phyloP scores from a whole-genome alignment of 2,888 invertebrate genomes.

The Machimus atricapillus region DNA sequence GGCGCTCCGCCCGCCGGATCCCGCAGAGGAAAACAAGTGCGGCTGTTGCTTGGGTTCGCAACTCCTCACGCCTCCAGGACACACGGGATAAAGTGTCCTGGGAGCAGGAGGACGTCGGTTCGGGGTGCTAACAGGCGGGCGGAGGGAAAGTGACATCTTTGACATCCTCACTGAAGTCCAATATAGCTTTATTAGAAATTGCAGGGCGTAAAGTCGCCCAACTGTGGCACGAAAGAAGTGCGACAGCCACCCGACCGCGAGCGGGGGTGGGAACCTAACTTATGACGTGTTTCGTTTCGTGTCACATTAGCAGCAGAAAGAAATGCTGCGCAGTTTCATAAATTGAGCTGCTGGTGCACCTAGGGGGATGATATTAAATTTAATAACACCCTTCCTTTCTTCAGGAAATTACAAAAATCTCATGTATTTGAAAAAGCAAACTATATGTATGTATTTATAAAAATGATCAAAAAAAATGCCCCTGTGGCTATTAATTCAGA shows the following conservation, averaged over 20 bases:
- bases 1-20: neutral
- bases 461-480: too few relatives aligned
- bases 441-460: too few relatives aligned
- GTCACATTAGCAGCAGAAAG: neutral
- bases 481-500: too few relatives aligned
- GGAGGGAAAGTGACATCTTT: constrained; percentile 14
- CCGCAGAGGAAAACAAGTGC: neutral
- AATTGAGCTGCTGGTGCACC: neutral
- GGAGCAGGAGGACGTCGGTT: neutral
- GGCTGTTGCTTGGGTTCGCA: neutral
- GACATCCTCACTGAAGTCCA: constrained; percentile 22
- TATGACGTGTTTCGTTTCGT: neutral
- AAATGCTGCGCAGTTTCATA: neutral
- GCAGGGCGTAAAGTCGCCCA: constrained; percentile 1
- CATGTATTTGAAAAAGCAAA: too few relatives aligned
- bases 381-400: neutral
- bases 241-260: neutral
- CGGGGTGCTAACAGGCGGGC: neutral
- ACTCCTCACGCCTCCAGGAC: neutral
- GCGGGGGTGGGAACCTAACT: neutral
- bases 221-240: neutral
- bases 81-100: neutral
- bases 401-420: neutral
- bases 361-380: neutral
- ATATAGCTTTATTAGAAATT: constrained; percentile 34